phyloP scores from a whole-genome alignment of 2,888 invertebrate species.

The Hirtodrosophila alboralis region DNA sequence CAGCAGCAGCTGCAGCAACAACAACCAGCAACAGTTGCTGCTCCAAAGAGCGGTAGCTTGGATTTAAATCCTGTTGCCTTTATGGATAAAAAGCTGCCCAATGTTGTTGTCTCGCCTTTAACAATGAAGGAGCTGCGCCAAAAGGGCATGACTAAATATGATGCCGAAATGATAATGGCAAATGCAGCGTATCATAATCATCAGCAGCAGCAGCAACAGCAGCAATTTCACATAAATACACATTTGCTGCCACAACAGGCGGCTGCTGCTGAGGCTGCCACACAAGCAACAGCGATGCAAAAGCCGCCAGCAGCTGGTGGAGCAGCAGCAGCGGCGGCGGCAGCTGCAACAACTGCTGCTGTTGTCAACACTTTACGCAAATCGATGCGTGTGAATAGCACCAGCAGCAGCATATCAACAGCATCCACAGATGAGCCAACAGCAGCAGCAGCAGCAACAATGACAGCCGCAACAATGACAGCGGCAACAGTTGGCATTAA shows the following conservation, averaged over 20 bases:
- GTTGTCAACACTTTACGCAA: conserved; percentile 73
- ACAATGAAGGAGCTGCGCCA: conserved; percentile 93
- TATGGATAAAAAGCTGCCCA: conserved; percentile 68
- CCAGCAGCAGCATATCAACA: conserved; percentile 83
- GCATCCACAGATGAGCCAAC: conserved; percentile 79
- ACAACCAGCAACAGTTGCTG: conserved; percentile 64
- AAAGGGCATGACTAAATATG: conserved; percentile 94
- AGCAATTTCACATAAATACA: conserved; percentile 46
- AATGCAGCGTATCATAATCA: conserved; percentile 80
- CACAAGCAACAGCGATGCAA: conserved; percentile 59
- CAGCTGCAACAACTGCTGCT: background rate
- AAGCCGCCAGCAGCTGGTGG: conserved; percentile 38
- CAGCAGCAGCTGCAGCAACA: conserved; percentile 33
- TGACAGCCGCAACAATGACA: conserved; percentile 13
- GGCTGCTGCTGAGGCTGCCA: conserved; percentile 54
- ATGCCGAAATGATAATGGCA: conserved; percentile 93
- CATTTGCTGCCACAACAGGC: conserved; percentile 55
- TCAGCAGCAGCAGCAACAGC: conserved; percentile 56
- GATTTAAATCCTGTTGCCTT: conserved; percentile 82
- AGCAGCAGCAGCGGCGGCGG: no score
- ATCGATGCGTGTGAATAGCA: conserved; percentile 83
- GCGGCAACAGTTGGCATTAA: conserved; percentile 6
- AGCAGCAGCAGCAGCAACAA: conserved; percentile 62
- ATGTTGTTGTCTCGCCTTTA: conserved; percentile 84
- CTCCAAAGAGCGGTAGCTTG: conserved; percentile 50